These are phyloP conservation scores for Drosophila nasuta DNA, from an alignment of 1,140 invertebrate species.

Conservation along the genomic window DNA sequence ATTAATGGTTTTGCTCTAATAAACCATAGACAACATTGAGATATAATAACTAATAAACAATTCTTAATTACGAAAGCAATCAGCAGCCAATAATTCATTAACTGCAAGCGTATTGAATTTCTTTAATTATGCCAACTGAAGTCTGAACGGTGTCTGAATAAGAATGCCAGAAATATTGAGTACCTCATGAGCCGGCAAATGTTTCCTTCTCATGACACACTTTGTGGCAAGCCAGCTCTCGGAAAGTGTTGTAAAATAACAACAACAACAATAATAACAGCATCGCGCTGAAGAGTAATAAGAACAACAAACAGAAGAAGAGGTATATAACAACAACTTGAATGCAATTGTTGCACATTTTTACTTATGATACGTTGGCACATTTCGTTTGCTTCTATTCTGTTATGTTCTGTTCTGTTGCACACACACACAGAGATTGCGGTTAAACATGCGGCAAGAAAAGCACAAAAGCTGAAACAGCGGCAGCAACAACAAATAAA, in stretches of 20 bases:
- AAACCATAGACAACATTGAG: too few relatives aligned
- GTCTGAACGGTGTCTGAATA: not conserved
- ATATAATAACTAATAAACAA: not conserved
- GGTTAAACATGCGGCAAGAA: constrained; percentile 54
- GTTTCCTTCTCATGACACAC: constrained; percentile 54
- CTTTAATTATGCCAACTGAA: constrained; percentile 2
- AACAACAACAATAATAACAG: constrained; percentile 1
- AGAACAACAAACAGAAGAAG: constrained; percentile 7
- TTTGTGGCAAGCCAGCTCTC: constrained; percentile 24
- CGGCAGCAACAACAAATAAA: constrained; percentile 16
- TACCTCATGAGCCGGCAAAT: constrained; percentile 41
- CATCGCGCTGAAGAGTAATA: not conserved
- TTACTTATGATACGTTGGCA: constrained; percentile 52
- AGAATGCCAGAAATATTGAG: constrained; percentile 33
- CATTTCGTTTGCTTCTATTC: constrained; percentile 44
- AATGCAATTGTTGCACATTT: constrained; percentile 54
- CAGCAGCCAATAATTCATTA: not conserved
- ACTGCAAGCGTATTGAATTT: not conserved
- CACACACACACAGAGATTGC: constrained; percentile 57
- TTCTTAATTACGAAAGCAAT: not conserved
- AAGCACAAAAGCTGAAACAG: constrained; percentile 25
- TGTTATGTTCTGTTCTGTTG: constrained; percentile 31
- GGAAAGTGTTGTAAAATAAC: constrained; percentile 37
- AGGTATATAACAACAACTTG: constrained; percentile 22
- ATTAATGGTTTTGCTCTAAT: too few relatives aligned